Percentiles rank a stretch among this genome's conserved stretches.
phyloP scores from a whole-genome alignment of 2,797 vertebrate species.

The Ceryle rudis region DNA sequence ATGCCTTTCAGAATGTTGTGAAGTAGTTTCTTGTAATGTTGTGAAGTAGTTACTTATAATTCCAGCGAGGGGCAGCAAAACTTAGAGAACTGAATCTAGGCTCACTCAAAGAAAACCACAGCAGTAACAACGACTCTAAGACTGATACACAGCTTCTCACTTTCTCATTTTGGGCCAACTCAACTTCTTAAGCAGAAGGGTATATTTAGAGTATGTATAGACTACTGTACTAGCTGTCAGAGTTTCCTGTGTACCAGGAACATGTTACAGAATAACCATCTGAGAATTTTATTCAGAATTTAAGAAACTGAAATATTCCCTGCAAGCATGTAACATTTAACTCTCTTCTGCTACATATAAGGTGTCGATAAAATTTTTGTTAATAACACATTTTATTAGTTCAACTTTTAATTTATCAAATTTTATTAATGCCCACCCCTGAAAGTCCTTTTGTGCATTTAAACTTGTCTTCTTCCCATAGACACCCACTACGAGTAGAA shows the following conservation, averaged over 20 bases:
- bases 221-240: neutral
- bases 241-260: neutral
- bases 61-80: conserved; percentile 40
- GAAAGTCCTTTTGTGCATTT: neutral
- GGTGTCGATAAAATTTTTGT: neutral
- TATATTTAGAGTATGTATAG: neutral
- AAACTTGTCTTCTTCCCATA: neutral
- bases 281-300: neutral
- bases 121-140: neutral
- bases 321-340: neutral
- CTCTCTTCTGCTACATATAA: neutral
- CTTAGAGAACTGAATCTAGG: neutral
- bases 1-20: neutral
- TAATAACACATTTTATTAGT: neutral
- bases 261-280: neutral
- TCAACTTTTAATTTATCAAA: neutral
- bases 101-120: neutral
- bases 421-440: fast-evolving
- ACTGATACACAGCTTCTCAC: neutral
- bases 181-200: neutral
- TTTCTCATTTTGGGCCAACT: neutral
- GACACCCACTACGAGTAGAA: neutral
- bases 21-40: neutral
- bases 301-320: neutral
- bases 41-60: neutral